Evolutionary conservation across 2,797 vertebrate species (phyloP), one percentile per base, ranked within the genome.

Genomic region (Anguilla marmorata): DNA sequence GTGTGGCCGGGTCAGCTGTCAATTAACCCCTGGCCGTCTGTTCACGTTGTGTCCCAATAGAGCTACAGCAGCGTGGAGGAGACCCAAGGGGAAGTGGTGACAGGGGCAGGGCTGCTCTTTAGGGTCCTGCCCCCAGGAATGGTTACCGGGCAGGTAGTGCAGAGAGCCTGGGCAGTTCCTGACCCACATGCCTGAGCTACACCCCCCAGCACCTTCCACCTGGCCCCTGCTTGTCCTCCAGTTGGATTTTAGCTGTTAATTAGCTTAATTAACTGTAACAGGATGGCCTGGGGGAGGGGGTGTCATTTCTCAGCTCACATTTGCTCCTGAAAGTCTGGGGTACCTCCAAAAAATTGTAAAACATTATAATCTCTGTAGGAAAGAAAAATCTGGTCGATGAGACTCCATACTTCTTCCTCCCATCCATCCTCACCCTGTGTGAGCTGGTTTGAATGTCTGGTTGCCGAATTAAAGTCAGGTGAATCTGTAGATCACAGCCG

Each of bases 21-120:
- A 45, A 33, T 41, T 84, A 72, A 88, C 80, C 58, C 27, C 48
- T 45, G 83, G 45, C 60, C 85, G 9, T 82, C 41, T 63, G n/a
- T 79, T 89, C 63, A 84, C 58, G 16, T 89, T 89, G 80, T 89
- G 72, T 96, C 93, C 92, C 92, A 93, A 69, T 95, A 97, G 96
- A 96, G 90, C 95, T 95, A 96, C 95, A 95, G 96, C 95, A 95
- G 93, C 88, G 92, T 95, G 91, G 96, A 96, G 92, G 95, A 93
- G 92, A 94, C 92, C 91, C 96, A 94, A 86, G 94, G 95, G 94
- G 92, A 94, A 91, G 90, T 93, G 92, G 94, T 93, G 93, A 96
- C 94, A 91, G 95, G 96, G 95, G 95, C 95, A 94, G 95, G 95
- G 89, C 87, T 90, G 30, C 37, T 89, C n/a, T 87, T 90, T 41